These are phyloP conservation scores for Mus spretus DNA, from an alignment of 2,797 vertebrate genomes.

Conservation along the genomic window DNA sequence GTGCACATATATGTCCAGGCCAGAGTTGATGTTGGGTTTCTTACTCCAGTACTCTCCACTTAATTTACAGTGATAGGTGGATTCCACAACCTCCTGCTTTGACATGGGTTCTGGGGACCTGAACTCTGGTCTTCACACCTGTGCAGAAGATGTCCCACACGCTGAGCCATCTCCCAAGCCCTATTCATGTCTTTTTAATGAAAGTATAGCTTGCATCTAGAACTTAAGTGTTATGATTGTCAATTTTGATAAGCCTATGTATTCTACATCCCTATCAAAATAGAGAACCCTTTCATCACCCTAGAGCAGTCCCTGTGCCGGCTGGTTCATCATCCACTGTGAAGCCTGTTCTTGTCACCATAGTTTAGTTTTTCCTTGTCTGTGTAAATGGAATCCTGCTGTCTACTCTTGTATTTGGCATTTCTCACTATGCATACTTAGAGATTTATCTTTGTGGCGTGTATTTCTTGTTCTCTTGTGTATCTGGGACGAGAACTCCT, in stretches of 20 bases:
- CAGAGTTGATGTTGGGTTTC: neutral
- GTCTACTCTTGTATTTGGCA: neutral
- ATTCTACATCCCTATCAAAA: neutral
- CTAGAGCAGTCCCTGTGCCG: neutral
- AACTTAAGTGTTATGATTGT: neutral
- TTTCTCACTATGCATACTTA: neutral
- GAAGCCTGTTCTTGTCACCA: neutral
- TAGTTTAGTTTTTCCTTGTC: conserved; percentile 43
- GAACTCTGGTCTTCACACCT: neutral
- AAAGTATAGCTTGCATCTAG: neutral
- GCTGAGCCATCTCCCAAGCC: neutral
- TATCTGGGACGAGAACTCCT: neutral
- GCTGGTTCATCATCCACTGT: neutral
- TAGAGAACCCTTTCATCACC: conserved; percentile 13
- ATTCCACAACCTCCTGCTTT: neutral
- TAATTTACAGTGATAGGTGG: neutral
- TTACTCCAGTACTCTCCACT: neutral
- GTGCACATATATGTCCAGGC: neutral
- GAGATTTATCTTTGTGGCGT: neutral
- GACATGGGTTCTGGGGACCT: neutral
- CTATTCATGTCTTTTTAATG: neutral
- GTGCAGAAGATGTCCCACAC: neutral
- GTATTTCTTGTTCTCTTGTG: neutral
- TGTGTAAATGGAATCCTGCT: neutral
- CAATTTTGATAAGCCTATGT: conserved; percentile 51